phyloP scores from a whole-genome alignment of 2,888 invertebrate genomes.

The Himalopsyche kuldschensis region DNA sequence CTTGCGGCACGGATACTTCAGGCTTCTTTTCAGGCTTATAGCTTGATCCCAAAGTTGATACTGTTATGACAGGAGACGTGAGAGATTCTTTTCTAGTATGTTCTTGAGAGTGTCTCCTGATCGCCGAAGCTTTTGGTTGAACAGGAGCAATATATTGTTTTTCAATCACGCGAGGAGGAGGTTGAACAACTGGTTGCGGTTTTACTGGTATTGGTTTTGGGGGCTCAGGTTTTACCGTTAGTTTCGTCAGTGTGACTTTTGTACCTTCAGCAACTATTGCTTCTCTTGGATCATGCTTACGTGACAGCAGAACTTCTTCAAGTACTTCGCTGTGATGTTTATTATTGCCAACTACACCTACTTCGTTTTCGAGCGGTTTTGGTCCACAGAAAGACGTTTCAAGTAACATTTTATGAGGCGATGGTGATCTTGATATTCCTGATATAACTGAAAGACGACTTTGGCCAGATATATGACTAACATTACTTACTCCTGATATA shows the following conservation, averaged over 20 bases:
- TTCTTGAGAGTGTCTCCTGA: slow-evolving; percentile 23
- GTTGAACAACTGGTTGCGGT: not conserved
- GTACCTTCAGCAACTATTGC: slow-evolving; percentile 64
- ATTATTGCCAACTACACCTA: slow-evolving; percentile 47
- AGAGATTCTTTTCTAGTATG: slow-evolving; percentile 30
- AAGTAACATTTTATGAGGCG: slow-evolving; percentile 87
- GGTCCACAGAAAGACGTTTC: slow-evolving; percentile 91
- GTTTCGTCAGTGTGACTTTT: slow-evolving; percentile 52
- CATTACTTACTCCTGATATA: slow-evolving; percentile 43
- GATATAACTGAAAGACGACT: slow-evolving; percentile 55
- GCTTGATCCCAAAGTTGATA: slow-evolving; percentile 32
- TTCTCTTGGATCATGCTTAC: slow-evolving; percentile 67
- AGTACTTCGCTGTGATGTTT: slow-evolving; percentile 61
- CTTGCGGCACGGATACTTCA: slow-evolving; percentile 7
- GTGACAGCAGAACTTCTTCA: slow-evolving; percentile 60
- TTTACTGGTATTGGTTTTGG: not conserved
- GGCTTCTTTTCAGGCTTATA: slow-evolving; percentile 33
- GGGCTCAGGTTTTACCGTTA: slow-evolving; percentile 40
- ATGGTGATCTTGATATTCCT: slow-evolving; percentile 71
- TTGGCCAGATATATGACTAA: slow-evolving; percentile 40
- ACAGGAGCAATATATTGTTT: slow-evolving; percentile 21
- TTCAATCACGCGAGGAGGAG: slow-evolving; percentile 33
- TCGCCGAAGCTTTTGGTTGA: not conserved
- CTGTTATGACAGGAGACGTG: slow-evolving; percentile 34
- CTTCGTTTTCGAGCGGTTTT: slow-evolving; percentile 67